Evolutionary conservation across 1,140 invertebrate genomes (phyloP).

Genomic region (Babylonia areolata): DNA sequence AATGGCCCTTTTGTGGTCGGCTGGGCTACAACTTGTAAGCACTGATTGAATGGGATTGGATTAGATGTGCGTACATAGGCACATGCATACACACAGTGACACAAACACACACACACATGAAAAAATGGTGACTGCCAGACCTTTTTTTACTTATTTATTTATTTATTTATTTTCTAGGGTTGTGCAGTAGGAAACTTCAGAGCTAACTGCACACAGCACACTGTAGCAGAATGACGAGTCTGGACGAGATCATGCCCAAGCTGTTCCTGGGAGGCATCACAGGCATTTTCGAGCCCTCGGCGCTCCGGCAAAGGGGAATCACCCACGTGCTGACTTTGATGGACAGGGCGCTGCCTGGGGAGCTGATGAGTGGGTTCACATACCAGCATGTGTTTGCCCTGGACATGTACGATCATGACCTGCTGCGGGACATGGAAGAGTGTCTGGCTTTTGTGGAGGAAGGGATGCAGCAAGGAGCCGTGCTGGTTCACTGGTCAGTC

Average conservation of each 20-base stretch:
- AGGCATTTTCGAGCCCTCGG: conserved; percentile 47
- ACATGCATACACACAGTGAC: no score
- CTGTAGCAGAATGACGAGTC: no score
- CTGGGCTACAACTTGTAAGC: no score
- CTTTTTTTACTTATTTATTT: neutral
- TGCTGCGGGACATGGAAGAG: conserved; percentile 61
- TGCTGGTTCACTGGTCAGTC: conserved; percentile 70
- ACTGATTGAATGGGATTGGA: no score
- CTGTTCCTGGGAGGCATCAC: conserved; percentile 58
- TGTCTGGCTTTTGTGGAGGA: conserved; percentile 66
- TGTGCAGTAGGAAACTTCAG: no score
- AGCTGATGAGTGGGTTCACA: conserved; percentile 47
- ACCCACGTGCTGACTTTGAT: conserved; percentile 64
- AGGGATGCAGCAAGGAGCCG: conserved; percentile 51
- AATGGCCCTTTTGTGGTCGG: no score
- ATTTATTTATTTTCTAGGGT: conserved; percentile 3
- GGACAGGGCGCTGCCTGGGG: conserved; percentile 49
- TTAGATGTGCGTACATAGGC: no score
- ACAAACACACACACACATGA: no score
- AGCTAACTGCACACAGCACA: no score
- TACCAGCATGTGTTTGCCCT: conserved; percentile 61
- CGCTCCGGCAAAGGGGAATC: conserved; percentile 42
- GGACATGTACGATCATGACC: conserved; percentile 60
- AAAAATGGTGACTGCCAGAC: no score
- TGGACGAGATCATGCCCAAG: conserved; percentile 79